A percentile compares a stretch with the other conserved stretches of the same genome.
Evolutionary conservation across 2,113 vertebrate genomes (phyloP).

Genomic region (Ciconia stormi): DNA sequence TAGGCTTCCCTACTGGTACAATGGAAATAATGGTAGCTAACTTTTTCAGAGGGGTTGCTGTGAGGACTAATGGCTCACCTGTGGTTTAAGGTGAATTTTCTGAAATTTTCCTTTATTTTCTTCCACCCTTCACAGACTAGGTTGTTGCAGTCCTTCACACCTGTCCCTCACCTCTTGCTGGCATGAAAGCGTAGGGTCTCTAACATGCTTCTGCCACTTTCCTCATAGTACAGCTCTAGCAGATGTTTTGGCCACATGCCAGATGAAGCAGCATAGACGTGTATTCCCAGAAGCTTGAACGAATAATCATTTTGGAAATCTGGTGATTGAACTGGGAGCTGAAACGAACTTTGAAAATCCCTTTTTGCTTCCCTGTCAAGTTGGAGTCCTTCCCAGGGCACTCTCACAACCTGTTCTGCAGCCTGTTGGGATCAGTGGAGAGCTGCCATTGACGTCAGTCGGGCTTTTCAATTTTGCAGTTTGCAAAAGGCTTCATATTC

Average conservation of each 20-base stretch:
- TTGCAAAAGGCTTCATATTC: slow-evolving; percentile 14
- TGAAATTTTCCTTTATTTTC: not conserved
- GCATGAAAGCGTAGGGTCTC: not conserved
- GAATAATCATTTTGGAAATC: not conserved
- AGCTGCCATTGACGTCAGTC: not conserved
- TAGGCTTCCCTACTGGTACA: not conserved
- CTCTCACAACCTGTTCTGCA: not conserved
- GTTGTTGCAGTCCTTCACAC: not conserved
- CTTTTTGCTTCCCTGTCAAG: not conserved
- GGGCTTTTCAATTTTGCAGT: not conserved
- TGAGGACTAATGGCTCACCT: not conserved
- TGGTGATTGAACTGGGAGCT: not conserved
- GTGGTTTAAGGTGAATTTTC: not conserved
- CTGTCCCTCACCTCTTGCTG: not conserved
- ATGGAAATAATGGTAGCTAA: not conserved
- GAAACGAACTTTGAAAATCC: not conserved
- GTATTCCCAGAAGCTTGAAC: not conserved
- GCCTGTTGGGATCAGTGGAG: not conserved
- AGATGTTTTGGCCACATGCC: not conserved
- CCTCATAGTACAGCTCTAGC: not conserved
- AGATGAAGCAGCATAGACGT: not conserved
- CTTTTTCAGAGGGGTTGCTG: not conserved
- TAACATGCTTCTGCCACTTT: not conserved
- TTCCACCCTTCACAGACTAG: not conserved
- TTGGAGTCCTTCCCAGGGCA: slow-evolving; percentile 12